These are phyloP conservation scores for Apteryx mantelli DNA, from an alignment of 2,113 vertebrate species.

Conservation along the genomic window DNA sequence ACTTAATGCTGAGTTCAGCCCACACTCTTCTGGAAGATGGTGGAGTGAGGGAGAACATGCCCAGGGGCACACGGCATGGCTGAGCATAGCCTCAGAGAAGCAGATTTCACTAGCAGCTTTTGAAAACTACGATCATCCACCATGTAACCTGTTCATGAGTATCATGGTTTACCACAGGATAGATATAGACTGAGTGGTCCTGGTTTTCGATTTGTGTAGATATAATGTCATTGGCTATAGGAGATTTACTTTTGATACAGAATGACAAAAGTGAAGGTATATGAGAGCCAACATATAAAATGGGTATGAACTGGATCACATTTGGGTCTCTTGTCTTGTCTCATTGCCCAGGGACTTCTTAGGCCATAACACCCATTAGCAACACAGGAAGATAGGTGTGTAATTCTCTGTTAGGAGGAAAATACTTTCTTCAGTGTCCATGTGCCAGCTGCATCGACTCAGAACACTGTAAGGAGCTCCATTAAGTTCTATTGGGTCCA, in stretches of 20 bases:
- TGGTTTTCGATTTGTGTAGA: neutral
- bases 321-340: neutral
- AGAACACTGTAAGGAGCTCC: conserved; percentile 67
- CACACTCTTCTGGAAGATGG: neutral
- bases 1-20: neutral
- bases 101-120: neutral
- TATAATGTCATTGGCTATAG: neutral
- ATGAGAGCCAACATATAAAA: neutral
- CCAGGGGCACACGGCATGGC: accelerated
- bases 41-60: neutral
- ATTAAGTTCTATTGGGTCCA: conserved; percentile 73
- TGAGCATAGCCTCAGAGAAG: accelerated
- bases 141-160: neutral
- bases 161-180: accelerated
- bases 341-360: neutral
- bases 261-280: neutral
- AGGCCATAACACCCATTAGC: neutral
- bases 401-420: conserved; percentile 4
- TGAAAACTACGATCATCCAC: neutral
- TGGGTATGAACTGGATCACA: neutral
- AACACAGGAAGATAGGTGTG: neutral
- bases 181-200: neutral
- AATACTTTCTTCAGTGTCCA: conserved; percentile 26
- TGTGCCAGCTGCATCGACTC: conserved; percentile 57
- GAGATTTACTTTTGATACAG: neutral